Conservation (phyloP, 2,113 vertebrate genomes). For the Herpetotheres cachinnans region DNA sequence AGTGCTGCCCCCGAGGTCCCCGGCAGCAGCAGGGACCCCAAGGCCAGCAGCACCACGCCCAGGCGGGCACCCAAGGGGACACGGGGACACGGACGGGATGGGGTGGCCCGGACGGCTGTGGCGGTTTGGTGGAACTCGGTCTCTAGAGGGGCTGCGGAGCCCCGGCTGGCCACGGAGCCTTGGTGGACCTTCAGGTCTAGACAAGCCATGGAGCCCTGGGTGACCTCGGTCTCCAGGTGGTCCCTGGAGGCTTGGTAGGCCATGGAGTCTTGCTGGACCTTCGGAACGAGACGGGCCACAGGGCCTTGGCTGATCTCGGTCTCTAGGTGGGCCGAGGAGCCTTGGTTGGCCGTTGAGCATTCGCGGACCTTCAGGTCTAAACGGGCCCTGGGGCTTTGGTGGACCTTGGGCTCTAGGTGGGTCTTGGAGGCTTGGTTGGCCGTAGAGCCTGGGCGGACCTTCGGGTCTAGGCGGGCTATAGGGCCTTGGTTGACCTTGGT, state of each 20-base stretch:
- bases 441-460: not conserved
- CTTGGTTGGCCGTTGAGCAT: not conserved
- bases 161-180: fast-evolving
- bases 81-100: fast-evolving
- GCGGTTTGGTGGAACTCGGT: fast-evolving
- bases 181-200: fast-evolving
- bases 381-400: not conserved
- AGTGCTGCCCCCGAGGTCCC: slow-evolving; percentile 68
- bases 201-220: fast-evolving
- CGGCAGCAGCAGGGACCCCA: slow-evolving; percentile 52
- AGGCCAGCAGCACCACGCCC: not conserved
- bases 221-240: fast-evolving
- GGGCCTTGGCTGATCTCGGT: not conserved
- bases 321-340: fast-evolving
- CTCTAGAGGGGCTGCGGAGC: fast-evolving
- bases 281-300: fast-evolving
- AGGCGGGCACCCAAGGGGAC: not conserved
- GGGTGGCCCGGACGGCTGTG: fast-evolving
- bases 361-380: fast-evolving
- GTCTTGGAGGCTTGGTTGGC: not conserved
- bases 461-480: fast-evolving
- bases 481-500: not conserved
- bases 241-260: not conserved
- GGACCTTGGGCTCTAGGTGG: not conserved
- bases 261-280: not conserved